Conservation (phyloP, 2,113 vertebrate genomes). For the Oncorhynchus masou region DNA sequence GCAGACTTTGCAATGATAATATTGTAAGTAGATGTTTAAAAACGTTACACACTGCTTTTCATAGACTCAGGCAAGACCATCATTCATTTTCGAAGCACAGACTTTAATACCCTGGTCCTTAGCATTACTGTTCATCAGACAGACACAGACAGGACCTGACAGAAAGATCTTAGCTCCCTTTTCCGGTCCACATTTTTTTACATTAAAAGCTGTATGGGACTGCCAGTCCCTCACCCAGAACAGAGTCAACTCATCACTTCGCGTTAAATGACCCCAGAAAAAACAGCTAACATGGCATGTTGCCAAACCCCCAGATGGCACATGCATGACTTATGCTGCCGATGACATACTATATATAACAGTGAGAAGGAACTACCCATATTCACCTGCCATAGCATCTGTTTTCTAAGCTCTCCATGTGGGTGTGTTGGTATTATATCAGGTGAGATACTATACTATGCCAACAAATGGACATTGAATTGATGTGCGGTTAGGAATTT, state of each 20-base stretch:
- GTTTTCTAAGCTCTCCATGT: conserved; percentile 1
- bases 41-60: no score
- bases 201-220: background rate
- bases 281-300: conserved; percentile 7
- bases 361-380: conserved; percentile 3
- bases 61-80: no score
- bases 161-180: no score
- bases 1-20: no score
- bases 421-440: background rate
- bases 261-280: conserved; percentile 16
- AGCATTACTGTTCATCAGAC: no score
- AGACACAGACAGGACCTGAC: no score
- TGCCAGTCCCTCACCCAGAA: background rate
- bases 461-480: conserved; percentile 9
- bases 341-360: conserved; percentile 12
- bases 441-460: background rate
- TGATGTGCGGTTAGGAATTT: background rate
- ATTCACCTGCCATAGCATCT: conserved; percentile 8
- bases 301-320: conserved; percentile 6
- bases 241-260: background rate
- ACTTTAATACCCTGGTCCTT: no score
- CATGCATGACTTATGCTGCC: conserved; percentile 36
- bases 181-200: no score
- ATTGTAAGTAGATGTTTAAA: no score
- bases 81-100: no score